Conservation (phyloP, 1,140 invertebrate species). For the Aphelinus atriplicis region DNA sequence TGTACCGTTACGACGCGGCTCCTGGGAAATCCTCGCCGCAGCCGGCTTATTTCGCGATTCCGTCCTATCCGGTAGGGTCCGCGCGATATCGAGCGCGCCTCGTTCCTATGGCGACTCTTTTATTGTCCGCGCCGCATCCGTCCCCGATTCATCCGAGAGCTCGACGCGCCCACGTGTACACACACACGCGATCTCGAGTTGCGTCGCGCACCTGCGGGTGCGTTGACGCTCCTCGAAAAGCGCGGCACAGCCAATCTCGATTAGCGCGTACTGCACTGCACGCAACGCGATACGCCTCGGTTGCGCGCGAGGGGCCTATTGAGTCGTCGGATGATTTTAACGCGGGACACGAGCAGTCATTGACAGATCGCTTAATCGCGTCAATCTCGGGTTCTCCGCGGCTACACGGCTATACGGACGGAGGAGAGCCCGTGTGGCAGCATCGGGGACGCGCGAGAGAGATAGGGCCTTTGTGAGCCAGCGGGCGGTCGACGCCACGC, state of each 20-base stretch:
- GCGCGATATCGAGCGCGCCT: neutral
- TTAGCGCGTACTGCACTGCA: too few relatives aligned
- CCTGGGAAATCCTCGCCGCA: too few relatives aligned
- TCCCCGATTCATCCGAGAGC: too few relatives aligned
- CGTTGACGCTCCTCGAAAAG: neutral
- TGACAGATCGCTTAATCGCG: conserved; percentile 40
- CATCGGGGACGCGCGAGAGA: too few relatives aligned
- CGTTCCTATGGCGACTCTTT: neutral
- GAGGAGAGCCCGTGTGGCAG: neutral
- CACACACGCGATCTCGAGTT: too few relatives aligned
- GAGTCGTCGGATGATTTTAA: conserved; percentile 28
- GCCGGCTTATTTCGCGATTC: too few relatives aligned
- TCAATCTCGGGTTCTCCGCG: conserved; percentile 21
- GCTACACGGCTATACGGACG: too few relatives aligned
- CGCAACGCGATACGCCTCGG: neutral
- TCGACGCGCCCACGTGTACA: too few relatives aligned
- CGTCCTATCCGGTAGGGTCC: neutral
- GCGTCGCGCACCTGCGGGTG: neutral
- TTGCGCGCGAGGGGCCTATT: neutral
- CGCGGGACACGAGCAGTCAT: conserved; percentile 29
- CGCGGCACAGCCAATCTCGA: too few relatives aligned
- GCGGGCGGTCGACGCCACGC: neutral
- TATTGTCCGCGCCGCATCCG: too few relatives aligned
- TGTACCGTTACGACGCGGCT: too few relatives aligned
- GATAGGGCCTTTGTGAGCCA: neutral